Evolutionary conservation across 2,797 vertebrate genomes (phyloP), one percentile per base, ranked within the genome.

Genomic region (Acanthurus lineatus): DNA sequence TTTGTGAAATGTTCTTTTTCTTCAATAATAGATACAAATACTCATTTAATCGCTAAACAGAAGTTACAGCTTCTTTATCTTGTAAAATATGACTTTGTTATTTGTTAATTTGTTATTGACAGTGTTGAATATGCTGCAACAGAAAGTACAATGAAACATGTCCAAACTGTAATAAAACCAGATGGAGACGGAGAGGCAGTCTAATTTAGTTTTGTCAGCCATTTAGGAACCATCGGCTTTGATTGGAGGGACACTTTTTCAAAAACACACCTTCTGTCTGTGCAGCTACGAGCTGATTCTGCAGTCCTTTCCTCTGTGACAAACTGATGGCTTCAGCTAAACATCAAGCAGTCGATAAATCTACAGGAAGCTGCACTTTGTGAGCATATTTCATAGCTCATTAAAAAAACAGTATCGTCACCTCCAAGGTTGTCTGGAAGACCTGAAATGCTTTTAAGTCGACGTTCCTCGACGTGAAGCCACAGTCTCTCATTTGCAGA

Each of bases 371-470:
- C 14, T 1, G 1, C 69, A 69, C 86, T 82, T 70, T 82, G 83
- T 82, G 82, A 86, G 83, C 86, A 85, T 47, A 82, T 86, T 84
- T 84, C 51, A 62, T 70, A 57, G 45, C 78, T 87, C 72, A 77
- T 88, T 86, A 83, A 82, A 76, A 73, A 58, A 69, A 69, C 73
- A 76, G 62, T 60, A 22, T 3, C 8, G 54, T 71, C 58, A 17
- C 72, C 57, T 79, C 48, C 68, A 64, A 76, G 72, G 81, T 40
- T 72, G 74, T 61, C 48, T 19, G 14, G 32, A 42, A 59, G 48
- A 60, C 52, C 28, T 62, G 44, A 48, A 44, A 70, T 5, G 45
- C 45, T 75, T 69, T 72, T 44, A 8, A 14, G 22, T 77, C 79
- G 60, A 83, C 61, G 7, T 70, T 73, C 68, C 56, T 25, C 20